Evolutionary conservation across 1,140 invertebrate genomes (phyloP), one percentile per base, ranked within the genome.

Genomic region (Hylyphantes graminicola): DNA sequence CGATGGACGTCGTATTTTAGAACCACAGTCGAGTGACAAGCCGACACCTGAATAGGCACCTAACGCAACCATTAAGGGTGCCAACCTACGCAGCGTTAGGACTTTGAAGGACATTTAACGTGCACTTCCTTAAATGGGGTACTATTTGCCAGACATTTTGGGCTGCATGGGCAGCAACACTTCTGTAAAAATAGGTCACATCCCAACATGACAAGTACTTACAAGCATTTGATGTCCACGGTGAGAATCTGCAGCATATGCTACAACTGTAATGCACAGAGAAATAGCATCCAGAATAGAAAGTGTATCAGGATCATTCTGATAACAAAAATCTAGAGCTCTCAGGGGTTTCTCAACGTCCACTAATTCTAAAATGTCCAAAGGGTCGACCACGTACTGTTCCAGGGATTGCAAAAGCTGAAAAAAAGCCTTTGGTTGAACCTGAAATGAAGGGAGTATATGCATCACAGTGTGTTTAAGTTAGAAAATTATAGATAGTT

Each of bases 311-410:
- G 96, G 94, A 88, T 98, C 97, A 88, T 98, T 97, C 86, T 97
- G 94, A 89, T 98, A 98, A 89, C 97, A 98, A 89, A 98, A 97
- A 90, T 98, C 98, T 84, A 99, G 94, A 0, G 98, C 96, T 35
- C 85, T 82, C 3, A 99, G 90, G 0, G 98, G 98, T 89, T 98
- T 98, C 48, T 97, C 96, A 88, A 97, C 96, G 88, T 97, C 95
- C 0, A 99, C 97, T 53, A 99, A 89, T 89, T 99, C 97, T 10
- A 97, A 94, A 86, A 99, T 98, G 88, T 98, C 96, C 0, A 99
- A 91, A 1, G 95, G 96, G 91, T 99, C 98, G 0, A 95, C 95
- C 0, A 95, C 96, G 13, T 96, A 95, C 54, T 96, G 96, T 90
- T 98, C 97, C 76, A 99, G 90, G 79, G 96, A 96, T 79, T 87